A percentile compares a stretch with the other conserved stretches of the same genome.
Evolutionary conservation across 2,888 invertebrate species (phyloP).

Genomic region (Drosophila anomalipes): DNA sequence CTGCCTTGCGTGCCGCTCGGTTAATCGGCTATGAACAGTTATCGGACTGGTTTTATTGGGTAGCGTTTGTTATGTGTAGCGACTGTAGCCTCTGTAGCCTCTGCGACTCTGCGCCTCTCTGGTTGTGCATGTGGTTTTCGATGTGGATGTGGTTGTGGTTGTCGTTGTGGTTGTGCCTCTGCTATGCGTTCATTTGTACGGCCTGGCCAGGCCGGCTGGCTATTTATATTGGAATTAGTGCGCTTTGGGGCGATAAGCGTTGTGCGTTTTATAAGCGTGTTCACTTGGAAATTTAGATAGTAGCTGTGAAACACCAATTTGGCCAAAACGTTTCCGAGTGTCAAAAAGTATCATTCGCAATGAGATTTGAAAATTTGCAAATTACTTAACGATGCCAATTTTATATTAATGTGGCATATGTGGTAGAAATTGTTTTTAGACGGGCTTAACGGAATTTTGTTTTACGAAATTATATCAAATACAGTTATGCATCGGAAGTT

Average conservation of each 20-base stretch:
- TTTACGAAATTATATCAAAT: neutral
- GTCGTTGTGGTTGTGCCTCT: slow-evolving; percentile 23
- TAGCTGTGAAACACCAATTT: slow-evolving; percentile 46
- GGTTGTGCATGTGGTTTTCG: neutral
- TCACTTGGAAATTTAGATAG: slow-evolving; percentile 72
- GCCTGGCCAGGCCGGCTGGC: slow-evolving; percentile 34
- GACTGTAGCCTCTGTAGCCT: slow-evolving; percentile 29
- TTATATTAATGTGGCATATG: neutral
- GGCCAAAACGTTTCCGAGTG: slow-evolving; percentile 31
- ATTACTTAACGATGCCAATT: slow-evolving; percentile 29
- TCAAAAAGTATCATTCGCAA: slow-evolving; percentile 40
- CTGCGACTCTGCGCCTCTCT: slow-evolving; percentile 7
- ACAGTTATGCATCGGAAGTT: neutral
- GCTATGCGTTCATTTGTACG: slow-evolving; percentile 17
- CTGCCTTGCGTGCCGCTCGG: slow-evolving; percentile 75
- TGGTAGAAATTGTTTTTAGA: neutral
- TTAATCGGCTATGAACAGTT: slow-evolving; percentile 80
- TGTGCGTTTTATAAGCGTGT: slow-evolving; percentile 77
- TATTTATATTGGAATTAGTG: slow-evolving; percentile 79
- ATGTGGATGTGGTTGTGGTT: slow-evolving; percentile 23
- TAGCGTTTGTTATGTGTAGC: slow-evolving; percentile 71
- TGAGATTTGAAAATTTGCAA: slow-evolving; percentile 26
- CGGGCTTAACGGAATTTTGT: neutral
- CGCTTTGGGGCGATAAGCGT: slow-evolving; percentile 73
- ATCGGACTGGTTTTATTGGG: slow-evolving; percentile 79